Percentiles rank a stretch among this genome's conserved stretches.
Conservation (phyloP, 2,888 invertebrate genomes). For the Morpho deidamia region DNA sequence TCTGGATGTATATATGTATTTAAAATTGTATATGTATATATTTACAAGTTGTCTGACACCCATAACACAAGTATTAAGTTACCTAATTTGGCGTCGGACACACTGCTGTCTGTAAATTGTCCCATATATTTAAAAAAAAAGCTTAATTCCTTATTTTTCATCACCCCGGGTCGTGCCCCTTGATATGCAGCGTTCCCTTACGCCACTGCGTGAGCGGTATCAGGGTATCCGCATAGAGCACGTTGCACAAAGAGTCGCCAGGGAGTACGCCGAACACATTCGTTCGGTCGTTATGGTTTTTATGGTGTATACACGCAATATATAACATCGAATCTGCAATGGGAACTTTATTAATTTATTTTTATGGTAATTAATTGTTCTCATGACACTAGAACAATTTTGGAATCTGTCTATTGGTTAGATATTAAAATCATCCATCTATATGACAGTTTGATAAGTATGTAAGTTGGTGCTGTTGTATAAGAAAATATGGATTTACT, state of each 20-base stretch:
- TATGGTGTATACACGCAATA: constrained; percentile 20
- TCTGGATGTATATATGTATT: too few relatives aligned
- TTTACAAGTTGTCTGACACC: too few relatives aligned
- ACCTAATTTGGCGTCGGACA: too few relatives aligned
- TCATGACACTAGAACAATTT: not conserved
- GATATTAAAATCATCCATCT: not conserved
- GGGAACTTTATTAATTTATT: constrained; percentile 6
- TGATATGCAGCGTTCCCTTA: too few relatives aligned
- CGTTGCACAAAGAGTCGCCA: constrained; percentile 22
- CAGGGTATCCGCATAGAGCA: constrained; percentile 2
- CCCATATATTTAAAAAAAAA: too few relatives aligned
- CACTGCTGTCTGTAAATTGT: too few relatives aligned
- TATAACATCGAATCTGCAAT: constrained; percentile 25
- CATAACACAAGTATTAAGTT: too few relatives aligned
- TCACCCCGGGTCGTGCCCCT: too few relatives aligned
- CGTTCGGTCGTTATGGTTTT: constrained; percentile 15
- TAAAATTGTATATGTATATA: too few relatives aligned
- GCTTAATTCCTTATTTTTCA: too few relatives aligned
- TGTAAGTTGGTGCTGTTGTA: not conserved
- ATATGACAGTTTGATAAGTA: constrained; percentile 4
- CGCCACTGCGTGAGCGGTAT: not conserved
- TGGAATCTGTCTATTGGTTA: not conserved
- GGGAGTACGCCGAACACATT: constrained; percentile 19
- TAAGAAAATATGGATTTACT: not conserved
- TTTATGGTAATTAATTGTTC: not conserved